Evolutionary conservation across 2,888 invertebrate genomes (phyloP), one percentile per base, ranked within the genome.

Genomic region (Lochmaea capreae): DNA sequence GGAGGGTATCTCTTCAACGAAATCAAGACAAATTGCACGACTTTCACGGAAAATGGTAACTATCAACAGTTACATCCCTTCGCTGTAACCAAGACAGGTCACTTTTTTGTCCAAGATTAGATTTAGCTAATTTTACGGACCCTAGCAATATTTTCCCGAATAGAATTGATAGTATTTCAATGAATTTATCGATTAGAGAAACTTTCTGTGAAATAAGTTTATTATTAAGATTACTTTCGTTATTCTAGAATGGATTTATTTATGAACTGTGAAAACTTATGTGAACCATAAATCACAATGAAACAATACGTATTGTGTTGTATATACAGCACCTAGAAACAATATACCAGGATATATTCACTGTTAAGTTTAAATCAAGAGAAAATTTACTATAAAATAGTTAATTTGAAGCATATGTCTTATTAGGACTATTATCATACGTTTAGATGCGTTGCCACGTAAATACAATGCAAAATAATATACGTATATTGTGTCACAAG

Each of bases 1-100:
- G 33, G 14, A 59, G 59, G 59, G 59, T 58, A 12, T 12, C 54
- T 59, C 33, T 33, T n/a, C 59, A 33, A 33, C 26, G 33, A 33
- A 58, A 58, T 58, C 58, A 58, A 59, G 59, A 59, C 14, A 59
- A 59, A 59, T 59, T 12, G 33, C 59, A 16, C 16, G 10, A 59
- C 59, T 59, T 59, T 33, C 59, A 5, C 33, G n/a, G 33, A 59
- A 33, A 59, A 59, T 33, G 33, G 59, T 59, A 6, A 33, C 59
- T 26, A 59, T 59, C 59, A 33, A 59, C 59, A 59, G 59, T 59
- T 59, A 59, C 59, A 59, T n/a, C 59, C 26, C 59, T 33, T n/a
- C 3, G 2, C 26, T 22, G 59, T 26, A 1, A 33, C 33, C n/a
- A 33, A n/a, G 33, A 59, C 26, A 33, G 59, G 59, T 59, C 12